Evolutionary conservation across 2,888 invertebrate species (phyloP), one percentile per base, ranked within the genome.

Genomic region (Philonicus albiceps): DNA sequence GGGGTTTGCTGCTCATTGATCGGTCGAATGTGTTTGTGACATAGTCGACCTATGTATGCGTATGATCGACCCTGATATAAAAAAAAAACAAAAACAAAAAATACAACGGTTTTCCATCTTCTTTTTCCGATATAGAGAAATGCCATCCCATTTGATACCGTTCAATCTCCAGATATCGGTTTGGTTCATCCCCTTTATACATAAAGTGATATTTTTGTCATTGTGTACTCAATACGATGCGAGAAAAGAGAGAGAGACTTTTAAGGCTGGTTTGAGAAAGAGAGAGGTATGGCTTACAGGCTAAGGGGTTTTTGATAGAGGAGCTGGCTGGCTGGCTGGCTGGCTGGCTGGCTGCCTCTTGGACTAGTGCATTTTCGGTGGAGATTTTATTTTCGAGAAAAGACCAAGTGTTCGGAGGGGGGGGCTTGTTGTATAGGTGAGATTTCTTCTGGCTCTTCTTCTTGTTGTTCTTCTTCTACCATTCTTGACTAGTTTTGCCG

Each of bases 81-180:
- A 83, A 53, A 30, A 80, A 80, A 83, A 55, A 85, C 53, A 73
- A 75, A 49, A n/a, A n/a, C n/a, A n/a, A n/a, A n/a, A n/a, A n/a
- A n/a, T n/a, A n/a, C n/a, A n/a, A 78, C 34, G 37, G 75, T 86
- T 86, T 78, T 76, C 86, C 86, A 86, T 86, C 86, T 86, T 86
- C 76, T 86, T 86, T 86, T 86, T 86, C 76, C 76, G 55, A 76
- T 86, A 55, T 78, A 86, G 86, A 86, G 86, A 86, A 86, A 86
- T 86, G 86, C 86, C 86, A 80, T 80, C 86, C 86, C 86, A 86
- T 86, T 86, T 80, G 80, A 86, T 86, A 80, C 34, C 72, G 86
- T 86, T 86, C 86, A 86, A 86, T 86, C 80, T 86, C 73, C 43
- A 73, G 84, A 73, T 73, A 73, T 73, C 73, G 73, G 86, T 76